phyloP scores from a whole-genome alignment of 2,888 invertebrate species.

The Ophion slaviceki region DNA sequence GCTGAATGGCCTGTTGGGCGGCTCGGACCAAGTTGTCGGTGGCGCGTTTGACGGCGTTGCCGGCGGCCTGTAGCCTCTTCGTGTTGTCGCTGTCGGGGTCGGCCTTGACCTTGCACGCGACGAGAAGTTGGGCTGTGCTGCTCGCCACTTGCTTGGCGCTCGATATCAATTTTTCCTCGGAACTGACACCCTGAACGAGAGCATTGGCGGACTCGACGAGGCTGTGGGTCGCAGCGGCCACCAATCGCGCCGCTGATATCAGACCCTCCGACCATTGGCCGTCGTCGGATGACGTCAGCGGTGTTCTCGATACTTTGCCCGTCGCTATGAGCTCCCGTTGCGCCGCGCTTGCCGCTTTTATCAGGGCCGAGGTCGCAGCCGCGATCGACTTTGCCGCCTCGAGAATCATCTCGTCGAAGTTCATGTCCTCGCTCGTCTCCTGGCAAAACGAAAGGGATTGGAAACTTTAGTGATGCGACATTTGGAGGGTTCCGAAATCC shows the following conservation, averaged over 20 bases:
- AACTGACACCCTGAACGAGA: conserved; percentile 95
- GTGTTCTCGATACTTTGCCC: conserved; percentile 94
- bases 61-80: conserved; percentile 95
- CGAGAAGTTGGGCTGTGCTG: conserved; percentile 97
- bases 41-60: conserved; percentile 98
- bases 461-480: not conserved
- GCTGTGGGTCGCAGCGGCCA: conserved; percentile 98
- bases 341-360: conserved; percentile 98
- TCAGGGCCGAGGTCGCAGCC: conserved; percentile 97
- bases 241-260: conserved; percentile 96
- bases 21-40: conserved; percentile 98
- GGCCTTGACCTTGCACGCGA: conserved; percentile 99
- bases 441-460: conserved; percentile 79
- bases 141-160: conserved; percentile 98
- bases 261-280: conserved; percentile 99
- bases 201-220: conserved; percentile 99
- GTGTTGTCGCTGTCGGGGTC: conserved; percentile 98
- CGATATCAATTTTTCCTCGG: conserved; percentile 98
- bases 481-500: too few species aligned
- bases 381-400: conserved; percentile 99
- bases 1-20: conserved; percentile 95
- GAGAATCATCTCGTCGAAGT: conserved; percentile 99
- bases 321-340: conserved; percentile 96
- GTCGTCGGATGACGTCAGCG: conserved; percentile 94
- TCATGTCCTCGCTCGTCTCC: conserved; percentile 96